Base-by-base conservation (phyloP, 1,140 invertebrate genomes). In the Drosophila willistoni region DNA sequence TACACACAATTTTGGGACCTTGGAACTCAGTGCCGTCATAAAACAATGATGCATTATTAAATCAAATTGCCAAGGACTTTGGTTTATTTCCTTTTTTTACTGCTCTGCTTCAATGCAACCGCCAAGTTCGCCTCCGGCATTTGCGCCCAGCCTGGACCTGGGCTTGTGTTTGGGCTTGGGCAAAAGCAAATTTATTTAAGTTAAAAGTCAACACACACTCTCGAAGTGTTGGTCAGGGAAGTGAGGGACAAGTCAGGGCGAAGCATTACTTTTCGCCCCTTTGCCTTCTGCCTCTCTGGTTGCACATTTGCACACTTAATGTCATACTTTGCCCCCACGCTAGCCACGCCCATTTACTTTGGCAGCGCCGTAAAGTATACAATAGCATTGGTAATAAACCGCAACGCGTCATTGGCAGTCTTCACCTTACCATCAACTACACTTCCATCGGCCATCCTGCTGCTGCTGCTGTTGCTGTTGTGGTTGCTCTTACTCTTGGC, bases 341-440 rank as follows among this genome's bases (percentile, higher is more conserved):
- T 62, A 12, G 64, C 64, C 76, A 75, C 73, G 72, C 72, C 78
- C 76, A 75, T 79, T 79, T 81, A 79, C 78, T 81, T 81, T 73
- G 66, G 77, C 70, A 79, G 68, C 77, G 71, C 70, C 77, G 76
- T 81, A 79, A 81, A 81, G 79, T 79, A 81, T 81, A 79, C 77
- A 81, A 81, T 81, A 68, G 70, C 73, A 81, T 80, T 81, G 73
- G 79, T 80, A 79, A 81, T 81, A 81, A 79, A 80, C 79, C 79
- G 79, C 79, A 81, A 77, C 79, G 77, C 79, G 73, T 81, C 79
- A 81, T 79, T 81, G 79, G 64, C 79, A 74, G 44, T 57, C 51
- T 41, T 39, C n/a, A 25, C 29, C 64, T 13, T 5, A 7, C 3
- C 12, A 19, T 36, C 51, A 19, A 7, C 54, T 10, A 14, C 19